Base-by-base conservation (phyloP, 35 echinoderm and acorn worm species). In the Antedon bifida region DNA sequence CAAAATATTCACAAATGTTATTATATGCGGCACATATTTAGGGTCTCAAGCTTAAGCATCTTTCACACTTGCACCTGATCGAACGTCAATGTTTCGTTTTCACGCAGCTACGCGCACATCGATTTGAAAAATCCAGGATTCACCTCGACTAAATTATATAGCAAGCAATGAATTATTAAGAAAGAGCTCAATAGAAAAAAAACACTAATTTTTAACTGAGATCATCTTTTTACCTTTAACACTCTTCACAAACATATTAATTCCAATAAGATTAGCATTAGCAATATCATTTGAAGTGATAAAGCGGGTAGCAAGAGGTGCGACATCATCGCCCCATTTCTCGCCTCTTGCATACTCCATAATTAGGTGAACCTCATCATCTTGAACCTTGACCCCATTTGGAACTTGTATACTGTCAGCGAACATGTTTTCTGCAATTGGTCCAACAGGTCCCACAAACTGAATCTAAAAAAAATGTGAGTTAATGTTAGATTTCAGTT, bases 311-410 rank as follows among this genome's bases (percentile, higher is more conserved):
- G 95, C 95, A 8, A 92, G 75, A 16, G 86, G 88, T 31, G 91
- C 39, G 9, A 85, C 80, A 16, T 75, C 33, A 29, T 80, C 77
- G 5, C 95, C 95, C 95, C 95, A 99, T 14, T 79, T 79, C 46
- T 99, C 95, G 21, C 88, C 88, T 26, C 83, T 89, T 33, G 88
- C 84, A 77, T 93, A 99, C 79, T 99, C 95, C 88, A 99, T 88
- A 46, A 99, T 99, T 19, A 99, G 85, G 39, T 99, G 95, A 0
- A 99, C 87, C 79, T 99, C 95, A 82, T 93, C 95, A 36, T 39
- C 73, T 11, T 90, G 88, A 38, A 34, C 36, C 30, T 75, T 42
- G 36, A 91, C 90, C 16, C 46, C 35, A 4, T 75, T 51, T 28
- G 90, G 88, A 12, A 91, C 83, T 30, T 81, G 36, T 32, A 99